These are phyloP conservation scores for Scaptomyza cyrtandrae DNA, from an alignment of 2,888 invertebrate species.

Conservation along the genomic window DNA sequence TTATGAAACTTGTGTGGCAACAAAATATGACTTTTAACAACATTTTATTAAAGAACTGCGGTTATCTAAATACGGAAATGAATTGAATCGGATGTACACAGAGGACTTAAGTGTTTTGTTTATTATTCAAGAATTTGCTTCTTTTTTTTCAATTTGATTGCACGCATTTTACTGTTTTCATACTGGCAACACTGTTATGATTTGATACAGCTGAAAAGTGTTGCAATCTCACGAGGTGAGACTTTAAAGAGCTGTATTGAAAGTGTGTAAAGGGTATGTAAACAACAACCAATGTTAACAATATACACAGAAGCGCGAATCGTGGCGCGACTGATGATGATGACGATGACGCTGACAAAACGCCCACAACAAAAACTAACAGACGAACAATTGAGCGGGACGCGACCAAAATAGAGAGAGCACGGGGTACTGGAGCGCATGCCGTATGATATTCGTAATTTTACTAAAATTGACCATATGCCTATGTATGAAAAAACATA, in stretches of 20 bases:
- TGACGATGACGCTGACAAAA: slow-evolving; percentile 62
- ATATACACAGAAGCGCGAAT: slow-evolving; percentile 64
- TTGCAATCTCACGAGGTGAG: too few relatives aligned
- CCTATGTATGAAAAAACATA: slow-evolving; percentile 42
- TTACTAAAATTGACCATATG: slow-evolving; percentile 49
- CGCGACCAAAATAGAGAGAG: neutral
- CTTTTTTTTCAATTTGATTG: neutral
- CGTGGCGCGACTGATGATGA: slow-evolving; percentile 58
- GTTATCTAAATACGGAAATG: neutral
- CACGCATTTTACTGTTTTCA: neutral
- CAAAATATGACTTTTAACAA: neutral
- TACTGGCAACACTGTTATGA: neutral
- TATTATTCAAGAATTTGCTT: neutral
- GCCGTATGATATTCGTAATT: slow-evolving; percentile 33
- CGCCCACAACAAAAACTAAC: slow-evolving; percentile 57
- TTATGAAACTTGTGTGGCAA: neutral
- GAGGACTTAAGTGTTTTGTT: neutral
- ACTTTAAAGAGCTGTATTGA: neutral
- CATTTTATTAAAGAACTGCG: neutral
- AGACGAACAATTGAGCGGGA: slow-evolving; percentile 17
- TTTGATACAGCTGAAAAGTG: neutral
- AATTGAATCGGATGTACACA: neutral
- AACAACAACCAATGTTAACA: slow-evolving; percentile 36
- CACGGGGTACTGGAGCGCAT: slow-evolving; percentile 5
- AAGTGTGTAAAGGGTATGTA: slow-evolving; percentile 10